phyloP scores from a whole-genome alignment of 2,113 vertebrate genomes.

The Danionella cerebrum region DNA sequence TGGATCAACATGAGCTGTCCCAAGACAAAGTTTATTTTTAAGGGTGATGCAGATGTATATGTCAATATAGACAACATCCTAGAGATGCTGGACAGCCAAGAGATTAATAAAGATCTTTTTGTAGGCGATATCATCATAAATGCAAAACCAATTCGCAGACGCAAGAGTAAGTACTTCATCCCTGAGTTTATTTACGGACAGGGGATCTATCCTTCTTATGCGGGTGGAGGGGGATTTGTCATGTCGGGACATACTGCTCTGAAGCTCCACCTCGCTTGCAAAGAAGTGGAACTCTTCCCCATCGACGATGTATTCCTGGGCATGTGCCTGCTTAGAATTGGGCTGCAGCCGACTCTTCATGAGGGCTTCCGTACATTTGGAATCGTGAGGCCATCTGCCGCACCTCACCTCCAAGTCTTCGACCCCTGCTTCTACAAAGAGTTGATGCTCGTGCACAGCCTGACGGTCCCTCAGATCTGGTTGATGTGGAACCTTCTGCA shows the following conservation, averaged over 20 bases:
- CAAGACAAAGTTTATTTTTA: slow-evolving; percentile 81
- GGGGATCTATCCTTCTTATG: slow-evolving; percentile 79
- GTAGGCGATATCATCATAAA: slow-evolving; percentile 88
- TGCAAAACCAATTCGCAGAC: slow-evolving; percentile 79
- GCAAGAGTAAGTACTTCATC: slow-evolving; percentile 85
- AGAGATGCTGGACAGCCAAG: slow-evolving; percentile 70
- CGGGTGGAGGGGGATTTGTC: slow-evolving; percentile 88
- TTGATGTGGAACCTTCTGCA: slow-evolving; percentile 95
- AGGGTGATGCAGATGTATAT: slow-evolving; percentile 88
- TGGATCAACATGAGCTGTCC: slow-evolving; percentile 84
- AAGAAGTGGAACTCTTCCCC: slow-evolving; percentile 90
- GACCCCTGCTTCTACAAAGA: slow-evolving; percentile 94
- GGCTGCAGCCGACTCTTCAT: slow-evolving; percentile 74
- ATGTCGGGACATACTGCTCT: slow-evolving; percentile 78
- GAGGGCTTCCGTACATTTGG: slow-evolving; percentile 92
- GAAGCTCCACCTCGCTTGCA: slow-evolving; percentile 75
- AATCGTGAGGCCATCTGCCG: slow-evolving; percentile 81
- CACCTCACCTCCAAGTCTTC: slow-evolving; percentile 84
- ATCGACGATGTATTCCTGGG: slow-evolving; percentile 95
- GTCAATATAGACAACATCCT: slow-evolving; percentile 90
- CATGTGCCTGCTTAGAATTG: slow-evolving; percentile 89
- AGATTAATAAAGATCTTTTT: slow-evolving; percentile 72
- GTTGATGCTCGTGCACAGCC: slow-evolving; percentile 91
- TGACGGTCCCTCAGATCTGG: slow-evolving; percentile 91
- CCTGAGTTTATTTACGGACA: slow-evolving; percentile 84